Base-by-base conservation (phyloP, 2,888 invertebrate genomes). In the Drosophila planitibia region DNA sequence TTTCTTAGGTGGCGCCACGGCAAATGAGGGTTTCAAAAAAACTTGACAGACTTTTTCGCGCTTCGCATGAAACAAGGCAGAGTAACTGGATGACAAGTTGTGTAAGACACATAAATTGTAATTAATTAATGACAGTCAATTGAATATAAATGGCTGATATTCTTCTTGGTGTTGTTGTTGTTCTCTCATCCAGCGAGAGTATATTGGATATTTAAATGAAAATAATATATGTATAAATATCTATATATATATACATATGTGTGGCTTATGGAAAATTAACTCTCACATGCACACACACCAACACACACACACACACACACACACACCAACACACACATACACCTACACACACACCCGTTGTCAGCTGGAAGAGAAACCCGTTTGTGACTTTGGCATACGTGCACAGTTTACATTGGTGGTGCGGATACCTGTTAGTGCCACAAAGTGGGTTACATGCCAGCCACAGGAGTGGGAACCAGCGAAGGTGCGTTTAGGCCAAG, bases 351-450 rank as follows among this genome's bases (percentile, higher is more conserved):
- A 53, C 39, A 30, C n/a, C 41, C 33, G 35, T 63, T 66, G 39
- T 49, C 54, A 53, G 58, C 28, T 60, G 71, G 54, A 39, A 30
- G 52, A 49, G 44, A 83, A 85, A 85, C 89, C 69, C 61, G 89
- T 86, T 85, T 76, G 55, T 83, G 78, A 55, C 76, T 83, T 76
- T 83, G 89, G 74, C 85, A 70, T 49, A 87, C 47, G 28, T 22
- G 33, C 25, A 62, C 65, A 67, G 68, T 62, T 75, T 69, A 67
- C 70, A 83, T 30, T 54, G 22, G 22, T 12, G 12, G 12, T 12
- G 53, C 70, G 37, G 60, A 10, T 60, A 66, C 81, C 77, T 76
- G 81, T 76, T 76, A 35, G 32, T 53, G 37, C 14, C 51, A 64
- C 51, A 47, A 59, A 53, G 25, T 59, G 57, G 41, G 51, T 49